Evolutionary conservation across 2,797 vertebrate species (phyloP), one percentile per base, ranked within the genome.

Genomic region (Rhinatrema bivittatum): DNA sequence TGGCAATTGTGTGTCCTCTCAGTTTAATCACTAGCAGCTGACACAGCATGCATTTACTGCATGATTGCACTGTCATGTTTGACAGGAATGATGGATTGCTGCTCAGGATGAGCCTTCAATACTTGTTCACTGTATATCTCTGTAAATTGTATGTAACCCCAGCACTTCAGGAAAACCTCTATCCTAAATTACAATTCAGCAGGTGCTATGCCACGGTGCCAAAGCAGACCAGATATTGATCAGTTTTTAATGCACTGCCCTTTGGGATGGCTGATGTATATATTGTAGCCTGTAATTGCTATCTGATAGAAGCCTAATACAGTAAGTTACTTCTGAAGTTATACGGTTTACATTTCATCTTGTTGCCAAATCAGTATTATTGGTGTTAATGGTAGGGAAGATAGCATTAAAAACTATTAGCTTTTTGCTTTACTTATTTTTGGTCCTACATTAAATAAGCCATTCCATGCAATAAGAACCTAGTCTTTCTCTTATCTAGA

Each of bases 31-130:
- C 37, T 22, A 46, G 24, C 32, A 19, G 55, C 48, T 50, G 54
- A 62, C 39, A 27, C 20, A 7, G 33, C 11, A 18, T 7, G 20
- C 22, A 30, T 40, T 50, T 24, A 26, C 38, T 25, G 37, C 46
- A 23, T 35, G 46, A 54, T 47, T 60, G 27, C 41, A 26, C 37
- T 50, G 25, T 44, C 59, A 30, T 7, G 23, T 48, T 39, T 59
- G 59, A 38, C 63, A 51, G 3, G 24, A 44, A 39, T 64, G 68
- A 70, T 56, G 40, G 53, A 74, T 76, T 50, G 41, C 20, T 41
- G 5, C 26, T 64, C 42, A 44, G 48, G 40, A 53, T 32, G 46
- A 44, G 19, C 47, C 68, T 60, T 48, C 20, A 30, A 24, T 39
- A 44, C 35, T 53, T 55, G 13, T 37, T 60, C 34, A 12, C 43